Evolutionary conservation across 2,888 invertebrate species (phyloP), one percentile per base, ranked within the genome.

Genomic region (Cerceris rybyensis): DNA sequence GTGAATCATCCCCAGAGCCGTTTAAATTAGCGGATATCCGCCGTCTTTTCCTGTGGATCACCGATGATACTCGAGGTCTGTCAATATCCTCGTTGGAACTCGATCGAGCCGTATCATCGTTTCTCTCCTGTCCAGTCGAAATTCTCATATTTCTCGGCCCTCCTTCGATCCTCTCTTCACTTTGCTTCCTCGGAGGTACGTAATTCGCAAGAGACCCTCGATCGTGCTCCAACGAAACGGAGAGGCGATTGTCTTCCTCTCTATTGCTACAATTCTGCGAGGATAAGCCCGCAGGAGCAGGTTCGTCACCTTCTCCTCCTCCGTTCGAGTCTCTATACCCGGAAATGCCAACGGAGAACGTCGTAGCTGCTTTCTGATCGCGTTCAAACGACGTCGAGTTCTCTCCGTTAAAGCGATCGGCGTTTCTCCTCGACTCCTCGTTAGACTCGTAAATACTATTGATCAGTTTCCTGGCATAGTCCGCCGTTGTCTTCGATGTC

Each of bases 41-140:
- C 43, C 66, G 71, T 49, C 4, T 54, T 59, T 13, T 58, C 46
- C 8, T 43, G 14, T 7, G 17, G 41, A 50, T 50, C n/a, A 11
- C 6, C 46, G 46, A 8, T 11, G 46, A 46, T 13, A 2, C 50
- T 6, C 50, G 0, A 50, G 8, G 11, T 54, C 54, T 4, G 4
- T 28, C 28, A 4, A 4, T 28, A 28, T 28, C 28, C 28, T 28
- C 28, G 28, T 4, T 28, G 28, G 28, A 28, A 28, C 49, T 49
- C 49, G 9, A 49, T 49, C 49, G 54, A 54, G 14, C 7, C 54
- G 54, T 54, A n/a, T 54, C 46, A 1, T 46, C 46, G 46, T 8
- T 46, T 11, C 8, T 46, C 46, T 46, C 9, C 46, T 11, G 46
- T 11, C 46, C 46, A 11, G 46, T 4, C 8, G 28, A 28, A 1